These are phyloP conservation scores for Euproctis similis DNA, from an alignment of 2,888 invertebrate genomes.

Conservation along the genomic window DNA sequence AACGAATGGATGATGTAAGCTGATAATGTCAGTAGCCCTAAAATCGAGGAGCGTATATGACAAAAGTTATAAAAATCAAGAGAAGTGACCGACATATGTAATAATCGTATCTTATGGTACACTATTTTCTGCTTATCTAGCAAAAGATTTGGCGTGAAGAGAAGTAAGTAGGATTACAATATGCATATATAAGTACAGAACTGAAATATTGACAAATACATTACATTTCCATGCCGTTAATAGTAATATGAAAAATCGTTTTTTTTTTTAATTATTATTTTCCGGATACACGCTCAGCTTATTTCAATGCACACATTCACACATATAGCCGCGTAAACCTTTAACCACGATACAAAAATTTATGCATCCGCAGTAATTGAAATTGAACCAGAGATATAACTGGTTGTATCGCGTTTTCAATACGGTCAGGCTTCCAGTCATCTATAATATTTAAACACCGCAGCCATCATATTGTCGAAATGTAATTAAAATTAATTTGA, in stretches of 20 bases:
- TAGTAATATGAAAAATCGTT: conserved; percentile 5
- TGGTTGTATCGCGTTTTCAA: conserved; percentile 13
- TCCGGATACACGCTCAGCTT: conserved; percentile 7
- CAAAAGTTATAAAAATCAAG: too few relatives aligned
- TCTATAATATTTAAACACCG: conserved; percentile 11
- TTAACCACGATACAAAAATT: conserved; percentile 22
- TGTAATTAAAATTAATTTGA: not conserved
- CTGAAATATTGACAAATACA: conserved; percentile 1
- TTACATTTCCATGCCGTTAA: not conserved
- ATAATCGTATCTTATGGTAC: too few relatives aligned
- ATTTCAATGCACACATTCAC: too few relatives aligned
- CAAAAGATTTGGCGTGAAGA: too few relatives aligned
- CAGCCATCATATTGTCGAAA: conserved; percentile 9
- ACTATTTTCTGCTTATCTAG: too few relatives aligned
- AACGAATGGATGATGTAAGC: too few relatives aligned
- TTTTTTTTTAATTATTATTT: conserved; percentile 23
- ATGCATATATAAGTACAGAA: too few relatives aligned
- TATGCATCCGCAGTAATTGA: conserved; percentile 26
- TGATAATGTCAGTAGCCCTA: too few relatives aligned
- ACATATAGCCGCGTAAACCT: conserved; percentile 14
- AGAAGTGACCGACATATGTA: too few relatives aligned
- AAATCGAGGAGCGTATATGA: too few relatives aligned
- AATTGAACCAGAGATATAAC: conserved; percentile 23
- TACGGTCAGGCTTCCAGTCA: conserved; percentile 12
- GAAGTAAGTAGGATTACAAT: too few relatives aligned